Percentiles rank a stretch among this genome's conserved stretches.
Conservation (phyloP, 2,113 vertebrate genomes). For the Zosterops lateralis region DNA sequence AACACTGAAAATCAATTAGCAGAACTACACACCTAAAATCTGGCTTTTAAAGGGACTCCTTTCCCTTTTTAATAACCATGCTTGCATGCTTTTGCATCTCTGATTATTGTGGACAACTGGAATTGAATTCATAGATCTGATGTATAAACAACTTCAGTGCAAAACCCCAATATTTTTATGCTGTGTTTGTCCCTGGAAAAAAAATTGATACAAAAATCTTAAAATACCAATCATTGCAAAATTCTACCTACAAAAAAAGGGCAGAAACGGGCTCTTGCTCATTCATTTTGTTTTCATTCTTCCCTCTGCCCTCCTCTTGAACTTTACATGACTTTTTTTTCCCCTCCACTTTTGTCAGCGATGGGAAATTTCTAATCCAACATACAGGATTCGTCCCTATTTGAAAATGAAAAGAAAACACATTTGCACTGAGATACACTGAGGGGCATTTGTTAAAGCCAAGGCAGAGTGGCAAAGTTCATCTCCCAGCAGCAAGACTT, state of each 20-base stretch:
- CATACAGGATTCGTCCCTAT: constrained; percentile 55
- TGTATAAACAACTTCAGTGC: not conserved
- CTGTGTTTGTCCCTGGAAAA: not conserved
- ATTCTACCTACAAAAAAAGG: not conserved
- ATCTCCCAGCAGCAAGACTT: constrained; percentile 58
- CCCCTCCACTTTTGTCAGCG: constrained; percentile 37
- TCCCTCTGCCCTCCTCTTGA: constrained; percentile 61
- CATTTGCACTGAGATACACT: constrained; percentile 61
- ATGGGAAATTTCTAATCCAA: constrained; percentile 69
- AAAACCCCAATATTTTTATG: not conserved
- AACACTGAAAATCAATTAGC: not conserved
- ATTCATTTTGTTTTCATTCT: constrained; percentile 48
- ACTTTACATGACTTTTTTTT: constrained; percentile 52
- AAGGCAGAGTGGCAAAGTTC: constrained; percentile 66
- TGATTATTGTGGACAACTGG: not conserved
- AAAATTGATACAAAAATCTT: not conserved
- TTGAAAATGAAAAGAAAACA: constrained; percentile 71
- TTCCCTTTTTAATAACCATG: not conserved
- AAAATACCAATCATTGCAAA: not conserved
- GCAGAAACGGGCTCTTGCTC: not conserved
- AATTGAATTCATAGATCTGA: not conserved
- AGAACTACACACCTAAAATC: not conserved
- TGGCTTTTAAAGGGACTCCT: not conserved
- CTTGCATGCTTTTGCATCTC: not conserved
- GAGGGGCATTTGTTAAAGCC: constrained; percentile 59